Evolutionary conservation across 2,888 invertebrate species (phyloP).

Genomic region (Panorpa germanica): DNA sequence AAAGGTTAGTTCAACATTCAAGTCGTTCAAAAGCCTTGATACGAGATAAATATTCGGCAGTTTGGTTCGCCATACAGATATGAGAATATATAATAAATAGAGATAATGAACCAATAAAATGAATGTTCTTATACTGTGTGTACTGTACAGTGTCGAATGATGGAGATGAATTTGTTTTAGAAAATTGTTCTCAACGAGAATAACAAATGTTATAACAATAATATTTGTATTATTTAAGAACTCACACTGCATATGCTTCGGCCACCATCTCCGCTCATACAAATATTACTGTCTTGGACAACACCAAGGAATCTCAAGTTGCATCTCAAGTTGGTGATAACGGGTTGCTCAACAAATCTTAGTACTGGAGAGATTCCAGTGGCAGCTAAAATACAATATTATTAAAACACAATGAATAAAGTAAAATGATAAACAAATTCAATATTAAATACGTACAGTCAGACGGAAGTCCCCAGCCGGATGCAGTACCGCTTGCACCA

Average conservation of each 20-base stretch:
- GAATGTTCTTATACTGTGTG: too few relatives aligned
- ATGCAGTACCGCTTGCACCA: slow-evolving; percentile 22
- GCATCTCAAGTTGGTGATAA: slow-evolving; percentile 23
- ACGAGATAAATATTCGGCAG: too few relatives aligned
- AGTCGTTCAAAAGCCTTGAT: too few relatives aligned
- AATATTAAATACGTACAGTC: slow-evolving; percentile 14
- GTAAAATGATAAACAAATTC: neutral
- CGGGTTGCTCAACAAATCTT: slow-evolving; percentile 21
- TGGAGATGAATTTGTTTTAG: too few relatives aligned
- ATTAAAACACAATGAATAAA: neutral
- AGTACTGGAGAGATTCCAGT: slow-evolving; percentile 19
- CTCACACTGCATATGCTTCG: slow-evolving; percentile 27
- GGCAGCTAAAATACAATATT: slow-evolving; percentile 10
- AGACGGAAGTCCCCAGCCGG: slow-evolving; percentile 27
- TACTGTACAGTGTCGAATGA: too few relatives aligned
- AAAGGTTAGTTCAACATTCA: too few relatives aligned
- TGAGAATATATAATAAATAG: too few relatives aligned
- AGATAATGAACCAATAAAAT: too few relatives aligned
- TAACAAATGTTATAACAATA: too few relatives aligned
- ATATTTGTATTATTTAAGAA: too few relatives aligned
- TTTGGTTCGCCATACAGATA: too few relatives aligned
- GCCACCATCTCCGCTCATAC: slow-evolving; percentile 21
- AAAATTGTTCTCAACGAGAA: too few relatives aligned
- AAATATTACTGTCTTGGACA: slow-evolving; percentile 24
- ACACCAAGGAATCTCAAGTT: slow-evolving; percentile 22